Evolutionary conservation across 2,888 invertebrate genomes (phyloP).

Genomic region (Rhogogaster chlorosoma): DNA sequence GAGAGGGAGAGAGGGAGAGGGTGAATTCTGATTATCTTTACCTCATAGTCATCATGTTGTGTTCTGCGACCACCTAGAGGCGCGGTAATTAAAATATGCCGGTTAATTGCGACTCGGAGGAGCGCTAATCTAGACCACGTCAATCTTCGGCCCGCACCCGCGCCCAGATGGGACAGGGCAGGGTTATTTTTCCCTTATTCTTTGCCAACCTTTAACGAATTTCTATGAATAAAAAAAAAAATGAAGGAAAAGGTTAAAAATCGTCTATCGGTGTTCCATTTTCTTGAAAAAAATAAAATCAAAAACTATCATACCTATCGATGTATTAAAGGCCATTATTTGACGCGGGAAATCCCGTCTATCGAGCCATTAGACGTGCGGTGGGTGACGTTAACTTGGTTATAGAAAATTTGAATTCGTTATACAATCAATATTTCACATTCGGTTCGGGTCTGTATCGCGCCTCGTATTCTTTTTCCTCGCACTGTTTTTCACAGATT

Average conservation of each 20-base stretch:
- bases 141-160: background rate
- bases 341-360: background rate
- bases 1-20: background rate
- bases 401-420: constrained; percentile 44
- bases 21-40: constrained; percentile 37
- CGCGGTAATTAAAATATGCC: constrained; percentile 51
- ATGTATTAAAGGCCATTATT: background rate
- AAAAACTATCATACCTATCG: no score
- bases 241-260: background rate
- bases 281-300: no score
- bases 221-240: no score
- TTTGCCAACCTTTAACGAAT: background rate
- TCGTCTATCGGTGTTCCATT: background rate
- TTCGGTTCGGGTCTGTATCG: background rate
- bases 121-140: constrained; percentile 17
- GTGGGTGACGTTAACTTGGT: constrained; percentile 21
- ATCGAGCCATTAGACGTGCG: background rate
- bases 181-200: background rate
- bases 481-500: background rate
- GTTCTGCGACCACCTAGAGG: background rate
- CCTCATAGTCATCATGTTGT: constrained; percentile 31
- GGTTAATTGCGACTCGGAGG: constrained; percentile 12
- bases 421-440: constrained; percentile 33
- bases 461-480: background rate
- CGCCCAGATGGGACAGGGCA: background rate